Evolutionary conservation across 2,113 vertebrate genomes (phyloP).

Genomic region (Rhinopithecus roxellana): DNA sequence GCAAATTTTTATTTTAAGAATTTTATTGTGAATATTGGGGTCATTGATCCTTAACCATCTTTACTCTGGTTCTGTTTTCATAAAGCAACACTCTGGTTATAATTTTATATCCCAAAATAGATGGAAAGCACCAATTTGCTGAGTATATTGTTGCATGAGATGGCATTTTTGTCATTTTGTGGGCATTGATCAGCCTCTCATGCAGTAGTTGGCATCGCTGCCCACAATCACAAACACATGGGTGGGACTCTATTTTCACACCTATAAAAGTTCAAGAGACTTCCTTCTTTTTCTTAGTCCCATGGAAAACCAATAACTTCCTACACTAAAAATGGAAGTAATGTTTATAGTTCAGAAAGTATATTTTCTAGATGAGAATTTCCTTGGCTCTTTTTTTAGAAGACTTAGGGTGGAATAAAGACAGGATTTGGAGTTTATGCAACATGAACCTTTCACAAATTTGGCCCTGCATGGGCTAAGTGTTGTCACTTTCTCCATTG

Average conservation of each 20-base stretch:
- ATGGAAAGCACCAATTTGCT: background rate
- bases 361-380: constrained; percentile 15
- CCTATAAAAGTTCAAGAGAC: background rate
- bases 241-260: background rate
- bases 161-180: background rate
- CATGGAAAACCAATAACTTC: background rate
- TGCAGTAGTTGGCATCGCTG: background rate
- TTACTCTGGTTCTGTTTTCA: background rate
- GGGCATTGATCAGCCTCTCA: background rate
- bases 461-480: background rate
- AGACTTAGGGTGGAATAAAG: background rate
- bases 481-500: background rate
- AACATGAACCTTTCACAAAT: constrained; percentile 4
- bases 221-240: background rate
- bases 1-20: background rate
- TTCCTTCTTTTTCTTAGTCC: background rate
- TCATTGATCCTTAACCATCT: background rate
- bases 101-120: background rate
- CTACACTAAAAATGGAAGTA: constrained; percentile 36
- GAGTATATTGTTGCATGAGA: background rate
- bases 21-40: constrained; percentile 15
- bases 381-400: background rate
- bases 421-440: background rate
- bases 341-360: constrained; percentile 30
- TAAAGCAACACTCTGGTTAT: background rate